These are phyloP conservation scores for Ptychobarbus kaznakovi DNA, from an alignment of 2,797 vertebrate genomes.

Conservation along the genomic window DNA sequence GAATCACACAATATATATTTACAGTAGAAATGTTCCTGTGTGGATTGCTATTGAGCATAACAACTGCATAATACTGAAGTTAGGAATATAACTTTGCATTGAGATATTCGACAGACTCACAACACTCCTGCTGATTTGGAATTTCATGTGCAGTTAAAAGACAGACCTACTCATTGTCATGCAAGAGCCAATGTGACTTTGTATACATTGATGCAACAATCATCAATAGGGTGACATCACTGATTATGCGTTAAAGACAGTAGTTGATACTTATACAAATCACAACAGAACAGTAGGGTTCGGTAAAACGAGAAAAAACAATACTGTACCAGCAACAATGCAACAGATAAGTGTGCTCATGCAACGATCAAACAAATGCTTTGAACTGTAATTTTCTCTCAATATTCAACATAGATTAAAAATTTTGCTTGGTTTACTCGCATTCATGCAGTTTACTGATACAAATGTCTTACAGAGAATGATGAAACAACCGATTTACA, in stretches of 20 bases:
- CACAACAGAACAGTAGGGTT: slow-evolving; percentile 52
- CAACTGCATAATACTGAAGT: slow-evolving; percentile 78
- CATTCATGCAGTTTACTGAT: slow-evolving; percentile 39
- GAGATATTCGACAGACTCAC: slow-evolving; percentile 76
- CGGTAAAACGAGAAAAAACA: slow-evolving; percentile 51
- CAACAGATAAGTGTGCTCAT: slow-evolving; percentile 49
- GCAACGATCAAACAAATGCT: slow-evolving; percentile 41
- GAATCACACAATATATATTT: slow-evolving; percentile 74
- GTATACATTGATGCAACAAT: slow-evolving; percentile 51
- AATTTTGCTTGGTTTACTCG: background rate
- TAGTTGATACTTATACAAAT: slow-evolving; percentile 51
- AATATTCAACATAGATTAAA: slow-evolving; percentile 39
- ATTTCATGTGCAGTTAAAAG: slow-evolving; percentile 81
- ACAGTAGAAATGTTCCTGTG: slow-evolving; percentile 72
- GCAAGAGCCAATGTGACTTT: slow-evolving; percentile 83
- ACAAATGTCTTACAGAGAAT: slow-evolving; percentile 4
- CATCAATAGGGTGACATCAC: slow-evolving; percentile 32
- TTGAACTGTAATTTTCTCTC: background rate
- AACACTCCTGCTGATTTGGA: slow-evolving; percentile 77
- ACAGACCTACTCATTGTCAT: slow-evolving; percentile 86
- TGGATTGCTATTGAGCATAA: slow-evolving; percentile 68
- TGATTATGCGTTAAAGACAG: slow-evolving; percentile 37
- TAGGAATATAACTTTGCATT: slow-evolving; percentile 79
- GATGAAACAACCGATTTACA: background rate
- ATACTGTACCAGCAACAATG: slow-evolving; percentile 67